phyloP scores from a whole-genome alignment of 2,113 vertebrate species.

The Urocynchramus pylzowi region DNA sequence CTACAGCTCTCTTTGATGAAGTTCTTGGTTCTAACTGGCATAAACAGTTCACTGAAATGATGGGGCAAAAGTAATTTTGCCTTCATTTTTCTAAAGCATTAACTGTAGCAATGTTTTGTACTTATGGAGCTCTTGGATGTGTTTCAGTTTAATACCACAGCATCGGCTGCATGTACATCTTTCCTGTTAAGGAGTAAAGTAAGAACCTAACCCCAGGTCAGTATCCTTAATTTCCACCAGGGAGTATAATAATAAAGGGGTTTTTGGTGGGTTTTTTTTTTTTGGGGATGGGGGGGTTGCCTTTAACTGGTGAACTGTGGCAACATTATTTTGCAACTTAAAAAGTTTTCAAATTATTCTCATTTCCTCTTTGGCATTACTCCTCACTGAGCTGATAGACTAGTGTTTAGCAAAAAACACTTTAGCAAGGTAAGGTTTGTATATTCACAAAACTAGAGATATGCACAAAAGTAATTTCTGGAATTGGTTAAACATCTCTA shows the following conservation, averaged over 20 bases:
- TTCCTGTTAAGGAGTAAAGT: background rate
- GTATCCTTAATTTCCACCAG: background rate
- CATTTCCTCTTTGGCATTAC: constrained; percentile 11
- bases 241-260: background rate
- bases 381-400: background rate
- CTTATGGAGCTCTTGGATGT: background rate
- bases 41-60: background rate
- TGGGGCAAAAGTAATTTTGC: background rate
- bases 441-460: background rate
- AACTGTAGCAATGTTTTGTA: background rate
- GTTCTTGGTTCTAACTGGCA: background rate
- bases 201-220: background rate
- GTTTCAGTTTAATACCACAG: background rate
- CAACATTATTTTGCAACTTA: constrained; percentile 20
- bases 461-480: background rate
- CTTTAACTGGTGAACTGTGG: background rate
- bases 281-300: no score
- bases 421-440: constrained; percentile 24
- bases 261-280: fast-evolving
- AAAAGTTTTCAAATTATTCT: constrained; percentile 47
- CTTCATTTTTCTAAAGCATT: background rate
- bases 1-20: background rate
- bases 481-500: constrained; percentile 1
- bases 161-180: background rate
- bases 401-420: background rate